phyloP scores from a whole-genome alignment of 2,113 vertebrate species.

The Hymenochirus boettgeri region DNA sequence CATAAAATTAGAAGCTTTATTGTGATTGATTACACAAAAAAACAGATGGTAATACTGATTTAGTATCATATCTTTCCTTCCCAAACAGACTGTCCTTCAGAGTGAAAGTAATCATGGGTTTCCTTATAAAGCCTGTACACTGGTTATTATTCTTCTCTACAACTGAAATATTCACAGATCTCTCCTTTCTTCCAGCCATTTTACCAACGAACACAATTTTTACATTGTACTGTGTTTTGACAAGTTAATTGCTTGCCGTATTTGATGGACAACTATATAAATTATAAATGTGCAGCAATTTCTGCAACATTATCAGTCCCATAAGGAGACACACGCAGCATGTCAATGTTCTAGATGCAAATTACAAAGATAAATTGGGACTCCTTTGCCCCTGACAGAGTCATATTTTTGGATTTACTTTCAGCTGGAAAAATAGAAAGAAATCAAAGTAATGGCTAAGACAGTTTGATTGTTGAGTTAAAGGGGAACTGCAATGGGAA shows the following conservation, averaged over 20 bases:
- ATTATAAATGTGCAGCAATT: constrained; percentile 19
- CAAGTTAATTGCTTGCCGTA: constrained; percentile 30
- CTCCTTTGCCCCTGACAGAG: constrained; percentile 12
- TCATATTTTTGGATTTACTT: not conserved
- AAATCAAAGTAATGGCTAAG: not conserved
- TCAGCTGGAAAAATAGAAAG: not conserved
- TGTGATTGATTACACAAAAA: constrained; percentile 3
- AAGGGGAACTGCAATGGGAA: no score
- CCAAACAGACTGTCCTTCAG: not conserved
- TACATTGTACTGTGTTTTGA: constrained; percentile 28
- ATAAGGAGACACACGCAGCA: constrained; percentile 15
- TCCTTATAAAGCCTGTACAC: not conserved
- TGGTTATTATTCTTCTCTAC: constrained; percentile 17
- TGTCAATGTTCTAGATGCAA: constrained; percentile 16
- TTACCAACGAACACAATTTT: constrained; percentile 8
- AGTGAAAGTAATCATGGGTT: not conserved
- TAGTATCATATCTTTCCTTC: not conserved
- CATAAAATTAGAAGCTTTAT: not conserved
- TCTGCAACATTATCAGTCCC: constrained; percentile 13
- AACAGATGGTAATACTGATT: constrained; percentile 3
- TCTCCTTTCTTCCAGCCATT: constrained; percentile 17
- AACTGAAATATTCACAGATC: not conserved
- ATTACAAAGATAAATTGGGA: constrained; percentile 16
- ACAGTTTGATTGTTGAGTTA: not conserved
- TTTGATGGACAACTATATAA: constrained; percentile 36